Evolutionary conservation across 2,797 vertebrate species (phyloP), one percentile per base, ranked within the genome.

Genomic region (Remorina albescens): DNA sequence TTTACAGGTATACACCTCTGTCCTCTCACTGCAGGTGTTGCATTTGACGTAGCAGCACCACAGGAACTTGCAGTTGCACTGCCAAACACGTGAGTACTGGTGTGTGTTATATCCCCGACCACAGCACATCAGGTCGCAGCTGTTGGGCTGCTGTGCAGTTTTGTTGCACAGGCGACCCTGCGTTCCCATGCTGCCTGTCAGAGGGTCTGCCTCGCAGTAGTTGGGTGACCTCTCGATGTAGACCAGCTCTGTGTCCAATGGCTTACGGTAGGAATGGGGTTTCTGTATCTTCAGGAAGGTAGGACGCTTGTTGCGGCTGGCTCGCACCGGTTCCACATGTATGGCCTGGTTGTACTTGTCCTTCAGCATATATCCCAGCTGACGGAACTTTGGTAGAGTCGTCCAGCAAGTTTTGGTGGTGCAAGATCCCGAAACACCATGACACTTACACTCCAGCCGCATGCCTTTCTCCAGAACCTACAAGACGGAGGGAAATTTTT

Each of bases 1-100:
- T 94, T 99, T 99, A 91, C 98, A 99, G 6, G 98, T 99, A 70
- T 98, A 96, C 65, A 99, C 97, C 82, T 99, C 97, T 57, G 98
- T 99, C 94, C 96, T 95, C 91, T 99, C 98, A 0, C 97, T 99
- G 95, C 98, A 99, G 0, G 97, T 99, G 95, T 97, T 99, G 91
- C 98, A 99, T 67, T 97, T 98, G 62, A 99, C 98, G 0, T 97
- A 97, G 93, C 98, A 99, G 94, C 98, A 99, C 98, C 98, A 99
- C 80, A 99, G 96, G 88, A 99, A 99, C 86, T 98, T 98, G 92
- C 98, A 99, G 94, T 99, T 98, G 93, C 98, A 99, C 92, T 99
- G 97, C 98, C 98, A 99, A 36, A 98, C 96, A 0, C 97, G 92
- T 0, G 97, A 97, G 75, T 99, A 99, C 89, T 99, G 98, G 90